A percentile compares a stretch with the other conserved stretches of the same genome.
Evolutionary conservation across 2,797 vertebrate species (phyloP).

Genomic region (Alca torda): DNA sequence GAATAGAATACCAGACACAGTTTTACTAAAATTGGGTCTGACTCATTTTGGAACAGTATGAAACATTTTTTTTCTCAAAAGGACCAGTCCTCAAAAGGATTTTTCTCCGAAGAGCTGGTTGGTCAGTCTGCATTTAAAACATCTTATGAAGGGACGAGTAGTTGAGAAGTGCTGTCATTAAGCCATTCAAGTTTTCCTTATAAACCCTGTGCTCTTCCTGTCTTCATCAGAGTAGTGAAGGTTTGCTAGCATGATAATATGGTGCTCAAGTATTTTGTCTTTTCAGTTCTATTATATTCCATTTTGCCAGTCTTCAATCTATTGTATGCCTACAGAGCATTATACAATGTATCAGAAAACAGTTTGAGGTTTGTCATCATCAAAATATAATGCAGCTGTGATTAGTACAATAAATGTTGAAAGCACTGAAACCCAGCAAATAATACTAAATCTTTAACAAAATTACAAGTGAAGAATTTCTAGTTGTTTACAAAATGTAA

Average conservation of each 20-base stretch:
- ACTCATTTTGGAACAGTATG: slow-evolving; percentile 57
- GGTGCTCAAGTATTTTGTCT: background rate
- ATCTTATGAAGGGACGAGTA: background rate
- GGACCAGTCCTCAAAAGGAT: background rate
- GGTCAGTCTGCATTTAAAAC: slow-evolving; percentile 34
- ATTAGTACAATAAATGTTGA: background rate
- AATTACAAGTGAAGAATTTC: background rate
- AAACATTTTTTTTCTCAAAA: slow-evolving; percentile 27
- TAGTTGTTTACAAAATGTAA: background rate
- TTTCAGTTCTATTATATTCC: background rate
- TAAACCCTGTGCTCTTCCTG: background rate
- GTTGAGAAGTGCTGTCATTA: slow-evolving; percentile 19
- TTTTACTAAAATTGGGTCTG: slow-evolving; percentile 52
- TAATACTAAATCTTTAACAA: background rate
- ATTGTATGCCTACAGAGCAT: background rate
- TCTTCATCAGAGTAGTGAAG: background rate
- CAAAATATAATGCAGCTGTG: slow-evolving; percentile 7
- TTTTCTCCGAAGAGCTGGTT: background rate
- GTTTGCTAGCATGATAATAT: background rate
- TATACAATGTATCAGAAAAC: background rate
- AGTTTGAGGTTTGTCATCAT: background rate
- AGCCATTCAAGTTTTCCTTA: slow-evolving; percentile 22
- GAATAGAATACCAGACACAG: slow-evolving; percentile 25
- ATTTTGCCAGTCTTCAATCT: background rate
- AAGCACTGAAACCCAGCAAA: background rate